A percentile compares a stretch with the other conserved stretches of the same genome.
Conservation (phyloP, 2,888 invertebrate genomes). For the Drepanosiphum platanoidis region DNA sequence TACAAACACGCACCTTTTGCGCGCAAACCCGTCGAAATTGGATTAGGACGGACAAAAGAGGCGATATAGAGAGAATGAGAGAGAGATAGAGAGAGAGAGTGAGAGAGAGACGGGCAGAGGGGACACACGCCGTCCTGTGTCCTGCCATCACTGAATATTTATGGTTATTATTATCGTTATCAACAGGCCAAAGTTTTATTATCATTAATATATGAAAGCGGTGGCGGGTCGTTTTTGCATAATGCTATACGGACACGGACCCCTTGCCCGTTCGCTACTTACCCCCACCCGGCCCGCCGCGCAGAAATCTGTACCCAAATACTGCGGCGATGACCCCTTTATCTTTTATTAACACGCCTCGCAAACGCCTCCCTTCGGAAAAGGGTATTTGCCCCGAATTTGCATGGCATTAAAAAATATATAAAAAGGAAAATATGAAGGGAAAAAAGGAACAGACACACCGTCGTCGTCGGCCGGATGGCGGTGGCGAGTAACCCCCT, state of each 20-base stretch:
- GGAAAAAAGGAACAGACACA: conserved; percentile 5
- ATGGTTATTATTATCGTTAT: conserved; percentile 59
- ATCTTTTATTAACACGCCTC: conserved; percentile 61
- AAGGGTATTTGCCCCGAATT: conserved; percentile 46
- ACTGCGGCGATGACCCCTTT: conserved; percentile 45
- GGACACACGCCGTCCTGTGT: background rate
- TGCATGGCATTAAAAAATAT: conserved; percentile 52
- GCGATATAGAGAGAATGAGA: background rate
- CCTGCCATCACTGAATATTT: conserved; percentile 42
- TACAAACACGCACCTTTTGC: background rate
- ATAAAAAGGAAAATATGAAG: conserved; percentile 47
- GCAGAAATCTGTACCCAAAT: conserved; percentile 55
- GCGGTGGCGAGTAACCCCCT: background rate
- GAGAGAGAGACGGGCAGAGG: background rate
- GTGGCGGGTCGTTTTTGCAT: conserved; percentile 52
- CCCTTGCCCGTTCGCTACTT: conserved; percentile 14
- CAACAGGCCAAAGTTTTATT: conserved; percentile 61
- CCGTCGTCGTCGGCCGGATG: background rate
- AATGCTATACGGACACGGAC: conserved; percentile 25
- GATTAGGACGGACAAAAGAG: background rate
- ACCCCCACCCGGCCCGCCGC: background rate
- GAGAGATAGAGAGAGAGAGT: background rate
- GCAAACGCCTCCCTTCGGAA: background rate
- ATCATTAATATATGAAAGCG: conserved; percentile 58
- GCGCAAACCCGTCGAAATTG: background rate